Base-by-base conservation (phyloP, 2,113 vertebrate genomes). In the Pristiophorus japonicus region DNA sequence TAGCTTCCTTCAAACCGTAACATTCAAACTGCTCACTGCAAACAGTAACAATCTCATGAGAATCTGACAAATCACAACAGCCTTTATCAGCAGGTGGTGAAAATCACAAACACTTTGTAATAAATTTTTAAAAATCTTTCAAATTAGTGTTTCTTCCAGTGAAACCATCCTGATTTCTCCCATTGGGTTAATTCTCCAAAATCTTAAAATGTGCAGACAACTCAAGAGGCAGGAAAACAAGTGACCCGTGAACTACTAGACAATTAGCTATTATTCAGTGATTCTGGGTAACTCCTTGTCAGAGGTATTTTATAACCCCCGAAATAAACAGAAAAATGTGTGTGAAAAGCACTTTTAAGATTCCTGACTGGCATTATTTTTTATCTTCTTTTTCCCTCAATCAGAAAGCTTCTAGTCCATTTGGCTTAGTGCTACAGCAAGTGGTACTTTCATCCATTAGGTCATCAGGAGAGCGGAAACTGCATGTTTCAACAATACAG, bases 151-250 rank as follows among this genome's bases (percentile, higher is more conserved):
- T 94, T 94, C 92, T 94, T 94, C 14, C 93, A 51, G 65, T 94
- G 42, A 94, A 94, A 70, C 66, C 42, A 10, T 94, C 91, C 62
- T 93, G 62, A 94, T 94, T 94, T 94, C 24, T 70, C 24, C 24
- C 65, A 16, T 34, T 34, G 11, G n/a, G 66, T 94, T 94, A 94
- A 94, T 70, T 70, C 42, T 73, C 66, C 93, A 70, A 51, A 94
- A 51, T 51, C 20, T 3, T 42, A 22, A 22, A 45, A 45, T 70
- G 47, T 22, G 30, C 38, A 67, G 42, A 67, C 45, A 94, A 94
- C 24, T 45, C 42, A 51, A 94, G 45, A 70, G 93, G 38, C 65
- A 47, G 92, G 62, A 94, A 67, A 94, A 34, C 93, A 70, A 51
- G 93, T 94, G 65, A 70, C 66, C 63, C 16, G 27, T 70, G 65